Evolutionary conservation across 2,797 vertebrate genomes (phyloP), one percentile per base, ranked within the genome.

Genomic region (Falco cherrug): DNA sequence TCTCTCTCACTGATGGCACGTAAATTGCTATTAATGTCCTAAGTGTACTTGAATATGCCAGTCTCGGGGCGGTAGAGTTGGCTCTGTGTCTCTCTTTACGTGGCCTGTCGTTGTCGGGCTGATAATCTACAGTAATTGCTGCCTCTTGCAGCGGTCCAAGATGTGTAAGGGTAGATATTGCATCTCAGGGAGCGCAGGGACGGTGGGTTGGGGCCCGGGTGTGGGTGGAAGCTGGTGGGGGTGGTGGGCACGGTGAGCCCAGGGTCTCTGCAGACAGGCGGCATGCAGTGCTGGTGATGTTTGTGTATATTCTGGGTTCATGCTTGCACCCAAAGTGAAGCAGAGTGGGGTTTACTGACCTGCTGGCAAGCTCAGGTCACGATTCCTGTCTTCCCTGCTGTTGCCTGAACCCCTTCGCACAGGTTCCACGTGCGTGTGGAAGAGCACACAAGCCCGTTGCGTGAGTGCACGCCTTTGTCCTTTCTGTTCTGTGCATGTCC

Each of bases 21-120:
- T 98, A 99, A 99, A 99, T 99, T 99, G 98, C 99, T 99, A 98
- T 99, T 99, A 99, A 99, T 99, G 99, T 99, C 98, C 98, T 98
- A 98, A 98, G 99, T 99, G 99, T 98, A 98, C 99, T 99, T 99
- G 99, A 99, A 98, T 98, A 98, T 98, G 99, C 99, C 99, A 99
- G 99, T 99, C 99, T 98, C 97, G 41, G 95, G 97, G 98, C 97
- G 97, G 98, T 97, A 87, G 98, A 98, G 98, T 98, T 98, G 98
- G 98, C 98, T 99, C 98, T 85, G 97, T 98, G 99, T 98, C 98
- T 98, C 97, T 98, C 98, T 98, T 98, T 98, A 98, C 97, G 15
- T 28, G 97, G 97, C 98, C 97, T 98, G 98, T 98, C 98, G 97
- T 97, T 98, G 98, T 98, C 77, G 96, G 97, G 98, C 98, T 98